Evolutionary conservation across 2,113 vertebrate genomes (phyloP).

Genomic region (Kryptolebias marmoratus): DNA sequence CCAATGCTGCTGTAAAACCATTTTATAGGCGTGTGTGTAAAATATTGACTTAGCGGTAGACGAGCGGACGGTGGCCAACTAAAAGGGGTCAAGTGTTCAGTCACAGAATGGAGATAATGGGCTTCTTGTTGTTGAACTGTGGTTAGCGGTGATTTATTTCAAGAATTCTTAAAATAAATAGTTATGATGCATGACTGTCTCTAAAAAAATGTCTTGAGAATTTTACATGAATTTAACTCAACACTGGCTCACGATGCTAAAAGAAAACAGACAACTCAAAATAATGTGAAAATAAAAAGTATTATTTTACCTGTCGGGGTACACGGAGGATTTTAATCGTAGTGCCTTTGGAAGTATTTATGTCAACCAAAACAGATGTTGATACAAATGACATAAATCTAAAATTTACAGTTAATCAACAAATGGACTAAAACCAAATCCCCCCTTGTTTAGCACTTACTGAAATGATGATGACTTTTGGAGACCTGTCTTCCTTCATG

Average conservation of each 20-base stretch:
- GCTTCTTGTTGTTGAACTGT: slow-evolving; percentile 47
- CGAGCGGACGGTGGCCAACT: slow-evolving; percentile 29
- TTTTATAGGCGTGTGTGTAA: slow-evolving; percentile 55
- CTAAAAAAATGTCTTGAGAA: slow-evolving; percentile 14
- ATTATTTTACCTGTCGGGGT: no score
- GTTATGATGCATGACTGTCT: slow-evolving; percentile 50
- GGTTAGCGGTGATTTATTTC: slow-evolving; percentile 9
- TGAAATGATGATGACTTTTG: slow-evolving; percentile 74
- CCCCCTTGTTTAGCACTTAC: slow-evolving; percentile 56
- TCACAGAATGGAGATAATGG: slow-evolving; percentile 47
- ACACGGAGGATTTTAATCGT: background rate
- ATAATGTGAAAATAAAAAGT: no score
- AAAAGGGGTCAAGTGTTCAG: slow-evolving; percentile 49
- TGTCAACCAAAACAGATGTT: background rate
- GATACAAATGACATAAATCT: no score
- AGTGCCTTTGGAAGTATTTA: background rate
- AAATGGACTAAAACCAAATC: no score
- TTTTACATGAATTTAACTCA: slow-evolving; percentile 6
- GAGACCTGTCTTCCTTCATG: slow-evolving; percentile 72
- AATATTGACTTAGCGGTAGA: slow-evolving; percentile 47
- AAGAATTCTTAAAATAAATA: slow-evolving; percentile 23
- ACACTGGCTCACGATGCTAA: background rate
- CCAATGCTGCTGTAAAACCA: slow-evolving; percentile 53
- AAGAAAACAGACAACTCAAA: background rate
- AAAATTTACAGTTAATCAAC: no score